phyloP scores from a whole-genome alignment of 2,888 invertebrate genomes.

The Andrena fulva region DNA sequence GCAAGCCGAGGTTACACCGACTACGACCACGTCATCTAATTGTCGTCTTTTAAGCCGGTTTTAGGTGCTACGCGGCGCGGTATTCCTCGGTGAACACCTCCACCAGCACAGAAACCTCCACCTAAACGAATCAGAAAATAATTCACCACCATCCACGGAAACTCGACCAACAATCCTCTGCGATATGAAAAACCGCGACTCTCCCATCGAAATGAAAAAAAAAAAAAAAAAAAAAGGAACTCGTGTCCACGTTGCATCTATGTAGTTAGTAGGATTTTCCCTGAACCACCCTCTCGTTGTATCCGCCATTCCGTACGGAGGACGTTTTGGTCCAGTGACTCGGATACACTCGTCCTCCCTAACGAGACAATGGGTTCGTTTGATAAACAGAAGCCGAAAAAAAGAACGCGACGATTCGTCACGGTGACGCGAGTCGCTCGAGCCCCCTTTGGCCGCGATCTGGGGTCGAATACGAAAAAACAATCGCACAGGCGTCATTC shows the following conservation, averaged over 20 bases:
- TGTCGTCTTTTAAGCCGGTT: constrained; percentile 75
- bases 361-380: constrained; percentile 60
- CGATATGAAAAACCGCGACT: neutral
- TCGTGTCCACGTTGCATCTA: neutral
- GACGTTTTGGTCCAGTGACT: constrained; percentile 56
- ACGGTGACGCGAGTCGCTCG: constrained; percentile 25
- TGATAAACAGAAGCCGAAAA: constrained; percentile 57
- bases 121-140: neutral
- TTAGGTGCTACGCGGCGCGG: constrained; percentile 58
- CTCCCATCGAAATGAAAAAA: neutral
- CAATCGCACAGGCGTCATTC: constrained; percentile 73
- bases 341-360: constrained; percentile 33
- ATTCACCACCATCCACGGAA: neutral
- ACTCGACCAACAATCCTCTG: no score
- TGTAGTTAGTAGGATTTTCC: neutral
- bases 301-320: neutral
- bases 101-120: neutral
- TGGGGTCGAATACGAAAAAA: constrained; percentile 64
- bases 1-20: constrained; percentile 61
- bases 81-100: neutral
- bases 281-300: neutral
- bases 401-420: constrained; percentile 48
- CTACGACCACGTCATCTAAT: constrained; percentile 75
- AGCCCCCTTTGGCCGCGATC: constrained; percentile 13
- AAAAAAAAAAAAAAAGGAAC: neutral